Conservation (phyloP, 2,113 vertebrate genomes). For the Chroicocephalus ridibundus region DNA sequence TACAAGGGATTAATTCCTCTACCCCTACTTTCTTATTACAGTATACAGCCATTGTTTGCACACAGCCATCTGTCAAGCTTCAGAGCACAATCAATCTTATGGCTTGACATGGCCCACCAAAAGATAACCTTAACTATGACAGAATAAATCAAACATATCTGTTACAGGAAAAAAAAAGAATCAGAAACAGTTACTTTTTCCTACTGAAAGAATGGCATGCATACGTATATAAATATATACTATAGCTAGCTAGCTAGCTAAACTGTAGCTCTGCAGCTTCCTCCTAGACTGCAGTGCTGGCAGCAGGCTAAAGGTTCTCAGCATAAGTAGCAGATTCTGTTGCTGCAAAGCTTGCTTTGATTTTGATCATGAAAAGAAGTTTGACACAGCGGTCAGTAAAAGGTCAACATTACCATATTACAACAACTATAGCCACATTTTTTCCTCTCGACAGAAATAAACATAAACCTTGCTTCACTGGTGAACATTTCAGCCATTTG, state of each 20-base stretch:
- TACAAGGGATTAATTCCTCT: not conserved
- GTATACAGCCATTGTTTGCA: not conserved
- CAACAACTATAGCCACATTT: not conserved
- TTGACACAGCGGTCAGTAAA: not conserved
- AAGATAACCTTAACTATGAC: not conserved
- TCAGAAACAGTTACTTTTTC: not conserved
- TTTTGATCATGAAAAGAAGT: not conserved
- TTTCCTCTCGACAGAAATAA: not conserved
- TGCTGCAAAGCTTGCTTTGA: slow-evolving; percentile 15
- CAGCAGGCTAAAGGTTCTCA: not conserved
- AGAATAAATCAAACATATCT: not conserved
- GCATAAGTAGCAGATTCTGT: not conserved
- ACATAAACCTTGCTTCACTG: not conserved
- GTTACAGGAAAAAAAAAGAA: not conserved
- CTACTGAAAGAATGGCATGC: not conserved
- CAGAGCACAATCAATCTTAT: not conserved
- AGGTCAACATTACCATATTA: slow-evolving; percentile 27
- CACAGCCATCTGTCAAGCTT: not conserved
- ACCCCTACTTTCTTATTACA: not conserved
- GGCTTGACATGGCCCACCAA: not conserved
- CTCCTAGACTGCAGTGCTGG: slow-evolving; percentile 29
- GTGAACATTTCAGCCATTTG: not conserved
- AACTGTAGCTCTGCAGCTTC: not conserved
- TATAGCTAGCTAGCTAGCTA: not conserved
- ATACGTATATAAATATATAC: not conserved